phyloP scores from a whole-genome alignment of 35 echinoderm and acorn worm genomes.

The Amphiura filiformis region DNA sequence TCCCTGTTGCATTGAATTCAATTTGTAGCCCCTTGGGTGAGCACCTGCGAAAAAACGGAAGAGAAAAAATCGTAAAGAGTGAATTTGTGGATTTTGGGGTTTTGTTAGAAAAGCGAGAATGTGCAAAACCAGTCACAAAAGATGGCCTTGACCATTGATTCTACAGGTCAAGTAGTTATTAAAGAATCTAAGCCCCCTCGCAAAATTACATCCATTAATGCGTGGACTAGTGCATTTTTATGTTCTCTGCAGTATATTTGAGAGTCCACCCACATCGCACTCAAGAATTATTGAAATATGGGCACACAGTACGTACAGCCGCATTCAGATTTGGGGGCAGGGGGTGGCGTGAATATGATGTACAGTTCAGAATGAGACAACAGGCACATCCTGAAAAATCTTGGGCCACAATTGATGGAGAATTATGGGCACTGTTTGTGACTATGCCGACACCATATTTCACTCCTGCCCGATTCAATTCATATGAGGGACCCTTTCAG shows the following conservation, averaged over 20 bases:
- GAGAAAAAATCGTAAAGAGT: not conserved
- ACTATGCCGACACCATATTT: not conserved
- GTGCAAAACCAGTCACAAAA: not conserved
- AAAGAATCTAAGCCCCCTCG: not conserved
- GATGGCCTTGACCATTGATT: not conserved
- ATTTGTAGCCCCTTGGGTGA: not conserved
- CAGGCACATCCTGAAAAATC: not conserved
- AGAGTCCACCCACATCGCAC: not conserved
- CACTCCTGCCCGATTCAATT: too few species aligned
- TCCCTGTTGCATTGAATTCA: not conserved
- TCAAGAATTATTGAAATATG: conserved; percentile 22
- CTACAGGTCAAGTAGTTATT: not conserved
- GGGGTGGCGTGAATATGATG: conserved; percentile 13
- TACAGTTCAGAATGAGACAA: conserved; percentile 13
- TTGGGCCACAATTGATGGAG: conserved; percentile 17
- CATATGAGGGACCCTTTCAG: too few species aligned
- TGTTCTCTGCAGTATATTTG: not conserved
- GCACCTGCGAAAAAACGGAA: not conserved
- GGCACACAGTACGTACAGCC: conserved; percentile 2
- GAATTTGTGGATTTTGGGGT: not conserved
- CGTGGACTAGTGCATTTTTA: conserved; percentile 16
- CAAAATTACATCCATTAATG: not conserved
- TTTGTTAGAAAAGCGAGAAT: not conserved
- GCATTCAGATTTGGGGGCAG: not conserved
- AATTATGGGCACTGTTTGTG: not conserved